Evolutionary conservation across 2,113 vertebrate genomes (phyloP).

Genomic region (Percopsis transmontana): DNA sequence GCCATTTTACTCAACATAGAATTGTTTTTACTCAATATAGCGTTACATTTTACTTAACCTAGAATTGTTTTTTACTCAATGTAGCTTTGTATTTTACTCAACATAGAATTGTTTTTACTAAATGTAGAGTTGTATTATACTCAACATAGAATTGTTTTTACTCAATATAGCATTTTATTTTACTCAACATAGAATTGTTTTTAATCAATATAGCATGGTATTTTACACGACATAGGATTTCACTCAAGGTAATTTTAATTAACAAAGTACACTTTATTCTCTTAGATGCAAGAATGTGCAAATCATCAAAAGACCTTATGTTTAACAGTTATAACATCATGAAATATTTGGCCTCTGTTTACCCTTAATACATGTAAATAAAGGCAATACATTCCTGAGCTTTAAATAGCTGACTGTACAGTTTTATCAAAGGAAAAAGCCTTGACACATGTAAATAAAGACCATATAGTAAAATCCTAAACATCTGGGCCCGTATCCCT

Average conservation of each 20-base stretch:
- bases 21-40: constrained; percentile 1
- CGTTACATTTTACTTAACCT: neutral
- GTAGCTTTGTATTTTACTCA: neutral
- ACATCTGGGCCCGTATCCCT: no score
- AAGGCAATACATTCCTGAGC: no score
- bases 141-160: neutral
- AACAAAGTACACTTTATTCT: neutral
- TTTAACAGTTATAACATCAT: neutral
- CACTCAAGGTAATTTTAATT: neutral
- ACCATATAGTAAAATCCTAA: no score
- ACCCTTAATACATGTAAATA: no score
- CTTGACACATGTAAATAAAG: no score
- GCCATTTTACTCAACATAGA: constrained; percentile 1
- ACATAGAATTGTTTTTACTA: neutral
- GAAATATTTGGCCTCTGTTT: no score
- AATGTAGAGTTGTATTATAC: neutral
- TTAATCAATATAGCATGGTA: neutral
- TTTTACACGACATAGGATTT: neutral
- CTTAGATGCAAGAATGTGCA: neutral
- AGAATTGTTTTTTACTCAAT: neutral
- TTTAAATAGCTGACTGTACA: neutral
- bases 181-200: neutral
- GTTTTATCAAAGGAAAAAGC: constrained; percentile 36
- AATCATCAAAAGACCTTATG: neutral
- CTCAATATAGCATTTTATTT: neutral